Evolutionary conservation across 2,113 vertebrate genomes (phyloP), one percentile per base, ranked within the genome.

Genomic region (Platycercus adscitus): DNA sequence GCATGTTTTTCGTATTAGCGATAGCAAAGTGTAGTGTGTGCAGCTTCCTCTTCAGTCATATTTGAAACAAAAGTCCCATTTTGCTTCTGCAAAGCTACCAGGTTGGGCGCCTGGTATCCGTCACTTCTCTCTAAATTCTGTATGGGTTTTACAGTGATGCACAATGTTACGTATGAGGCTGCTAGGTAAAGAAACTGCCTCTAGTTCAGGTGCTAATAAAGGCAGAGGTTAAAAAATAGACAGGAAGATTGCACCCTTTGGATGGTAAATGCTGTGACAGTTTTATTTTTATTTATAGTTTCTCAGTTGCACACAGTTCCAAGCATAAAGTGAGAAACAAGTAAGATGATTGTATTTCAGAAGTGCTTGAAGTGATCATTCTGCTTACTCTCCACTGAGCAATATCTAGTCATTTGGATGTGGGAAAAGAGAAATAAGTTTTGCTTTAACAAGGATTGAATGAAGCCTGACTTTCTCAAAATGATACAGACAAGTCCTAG

Each of bases 1-100:
- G 28, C 2, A 2, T 26, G 2, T 2, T 0, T 5, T 58, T 87
- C 56, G 52, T 66, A n/a, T 52, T 52, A 84, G 35, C 1, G 2
- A 35, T 29, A 47, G 46, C 20, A 47, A 47, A 47, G 46, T 23
- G 17, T 17, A 49, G 33, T 28, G 26, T 50, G 44, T 71, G 26
- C 39, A 16, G 14, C 61, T 87, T 87, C n/a, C 31, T 87, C 33
- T 71, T 82, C 58, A 25, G 18, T 75, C 18, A 4, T 39, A 17
- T 72, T 39, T 69, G 33, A 88, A 91, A 41, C 7, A 46, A 63
- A 60, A 64, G 66, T 43, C 4, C 4, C 8, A 6, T 47, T 80
- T 77, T 52, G 17, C 21, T 21, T 78, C 29, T 70, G 43, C 28
- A 50, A 49, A 86, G 29, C 49, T 37, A 23, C 28, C 19, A 49